Base-by-base conservation (phyloP, 2,113 vertebrate genomes). In the Perccottus glenii region DNA sequence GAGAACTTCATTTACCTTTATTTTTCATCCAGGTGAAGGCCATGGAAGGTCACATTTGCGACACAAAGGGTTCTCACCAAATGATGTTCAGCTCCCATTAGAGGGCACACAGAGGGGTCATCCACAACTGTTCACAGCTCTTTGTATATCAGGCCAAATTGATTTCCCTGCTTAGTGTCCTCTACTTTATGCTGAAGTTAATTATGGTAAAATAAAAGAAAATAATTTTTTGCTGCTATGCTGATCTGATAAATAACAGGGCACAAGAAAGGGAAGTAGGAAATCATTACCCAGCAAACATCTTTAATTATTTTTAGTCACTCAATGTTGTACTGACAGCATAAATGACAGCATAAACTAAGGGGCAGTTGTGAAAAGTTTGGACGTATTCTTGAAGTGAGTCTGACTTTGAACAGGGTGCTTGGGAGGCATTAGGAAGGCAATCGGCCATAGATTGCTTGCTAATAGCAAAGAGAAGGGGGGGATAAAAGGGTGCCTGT, bases 211-310 rank as follows among this genome's bases (percentile, higher is more conserved):
- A 95, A 93, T 94, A 95, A 95, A 92, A 94, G 93, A 94, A 94
- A 96, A 96, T 96, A 94, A 94, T 96, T 96, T 95, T 94, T 93
- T 92, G 92, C 90, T 87, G 91, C 92, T 90, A 88, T 92, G 89
- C 94, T 93, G 90, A 94, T 95, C 90, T 92, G 91, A 87, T 93
- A 95, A 97, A 95, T 96, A 95, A 93, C 89, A 84, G 68, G 52
- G 50, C 93, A 95, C 92, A 92, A 88, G 90, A 90, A 87, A 92
- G 90, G 91, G 92, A 94, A 93, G 95, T 94, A 94, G 93, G 91
- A 95, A 95, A 95, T 95, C 94, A 95, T 96, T 95, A 94, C 89
- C 93, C 92, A 92, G 90, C 80, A 92, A 95, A 95, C 94, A 95
- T 94, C 93, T 94, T 93, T 92, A 94, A 94, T 95, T 27, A 95